A percentile compares a stretch with the other conserved stretches of the same genome.
Conservation (phyloP, 35 echinoderm and acorn worm genomes). For the Strongylocentrotus purpuratus region DNA sequence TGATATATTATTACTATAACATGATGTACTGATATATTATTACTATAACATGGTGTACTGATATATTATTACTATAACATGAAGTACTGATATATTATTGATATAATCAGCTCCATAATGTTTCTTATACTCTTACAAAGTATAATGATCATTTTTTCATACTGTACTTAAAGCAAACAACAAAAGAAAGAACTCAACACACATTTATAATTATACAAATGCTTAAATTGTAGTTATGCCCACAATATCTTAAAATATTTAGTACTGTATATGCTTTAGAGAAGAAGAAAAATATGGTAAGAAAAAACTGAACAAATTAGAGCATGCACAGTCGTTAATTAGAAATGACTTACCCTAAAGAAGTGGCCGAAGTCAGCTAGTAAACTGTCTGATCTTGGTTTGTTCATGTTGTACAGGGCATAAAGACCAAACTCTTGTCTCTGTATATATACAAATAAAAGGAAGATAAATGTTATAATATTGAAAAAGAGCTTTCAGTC, state of each 20-base stretch:
- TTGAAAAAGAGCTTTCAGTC: not conserved
- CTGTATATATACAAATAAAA: conserved; percentile 61
- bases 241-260: not conserved
- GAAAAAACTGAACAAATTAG: not conserved
- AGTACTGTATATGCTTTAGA: not conserved
- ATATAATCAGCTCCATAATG: too few relatives aligned
- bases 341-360: conserved; percentile 75
- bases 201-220: not conserved
- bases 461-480: not conserved
- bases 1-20: too few relatives aligned
- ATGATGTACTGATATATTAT: too few relatives aligned
- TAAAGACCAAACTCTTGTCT: conserved; percentile 86
- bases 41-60: too few relatives aligned
- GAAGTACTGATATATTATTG: too few relatives aligned
- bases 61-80: too few relatives aligned
- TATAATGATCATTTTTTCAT: not conserved
- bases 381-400: conserved; percentile 80
- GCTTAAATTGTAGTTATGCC: not conserved
- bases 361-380: conserved; percentile 79
- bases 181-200: too few relatives aligned
- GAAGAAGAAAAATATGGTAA: not conserved
- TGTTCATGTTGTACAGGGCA: conserved; percentile 96
- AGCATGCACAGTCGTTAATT: too few relatives aligned
- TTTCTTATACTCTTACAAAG: not conserved
- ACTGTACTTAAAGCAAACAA: too few relatives aligned